A percentile compares a stretch with the other conserved stretches of the same genome.
Conservation (phyloP, 2,113 vertebrate species). For the Ptyas mucosa region DNA sequence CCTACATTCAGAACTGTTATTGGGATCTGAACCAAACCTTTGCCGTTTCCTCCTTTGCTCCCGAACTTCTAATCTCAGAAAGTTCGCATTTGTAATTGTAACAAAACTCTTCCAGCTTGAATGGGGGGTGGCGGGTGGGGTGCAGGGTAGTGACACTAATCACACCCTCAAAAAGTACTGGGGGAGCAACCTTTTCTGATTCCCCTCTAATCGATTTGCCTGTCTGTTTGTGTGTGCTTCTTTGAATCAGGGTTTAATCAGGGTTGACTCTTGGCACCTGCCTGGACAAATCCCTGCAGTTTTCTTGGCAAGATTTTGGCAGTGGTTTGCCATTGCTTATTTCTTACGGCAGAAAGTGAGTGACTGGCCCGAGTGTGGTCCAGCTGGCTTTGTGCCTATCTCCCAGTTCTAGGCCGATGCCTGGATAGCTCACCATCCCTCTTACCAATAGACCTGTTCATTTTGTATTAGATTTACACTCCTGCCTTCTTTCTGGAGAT, state of each 20-base stretch:
- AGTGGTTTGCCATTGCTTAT: neutral
- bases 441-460: neutral
- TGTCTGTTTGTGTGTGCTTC: neutral
- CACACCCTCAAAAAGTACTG: neutral
- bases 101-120: neutral
- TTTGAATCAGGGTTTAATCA: neutral
- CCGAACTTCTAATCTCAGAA: neutral
- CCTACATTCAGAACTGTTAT: neutral
- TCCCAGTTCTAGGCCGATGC: neutral
- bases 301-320: neutral
- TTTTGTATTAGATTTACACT: neutral
- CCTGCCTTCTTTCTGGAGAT: neutral
- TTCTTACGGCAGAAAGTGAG: neutral
- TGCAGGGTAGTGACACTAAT: neutral
- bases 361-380: neutral
- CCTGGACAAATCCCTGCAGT: neutral
- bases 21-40: neutral
- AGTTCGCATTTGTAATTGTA: neutral
- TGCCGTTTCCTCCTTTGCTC: neutral
- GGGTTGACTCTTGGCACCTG: neutral
- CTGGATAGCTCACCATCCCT: neutral
- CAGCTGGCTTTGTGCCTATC: neutral
- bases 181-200: neutral
- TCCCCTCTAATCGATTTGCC: neutral
- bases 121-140: neutral